These are phyloP conservation scores for Synergus umbraculus DNA, from an alignment of 2,888 invertebrate species.

Conservation along the genomic window DNA sequence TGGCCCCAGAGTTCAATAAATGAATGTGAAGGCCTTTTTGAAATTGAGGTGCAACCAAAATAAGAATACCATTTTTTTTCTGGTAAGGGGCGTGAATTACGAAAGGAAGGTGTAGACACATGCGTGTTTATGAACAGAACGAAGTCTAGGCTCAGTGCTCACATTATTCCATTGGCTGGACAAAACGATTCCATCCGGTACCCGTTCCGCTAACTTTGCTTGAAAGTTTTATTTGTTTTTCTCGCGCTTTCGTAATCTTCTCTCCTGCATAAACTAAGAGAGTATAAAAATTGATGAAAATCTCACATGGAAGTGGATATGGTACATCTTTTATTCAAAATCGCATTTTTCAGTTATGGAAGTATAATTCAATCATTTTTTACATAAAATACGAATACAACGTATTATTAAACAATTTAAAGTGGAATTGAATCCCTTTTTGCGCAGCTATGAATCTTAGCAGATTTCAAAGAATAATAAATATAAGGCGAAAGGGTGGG, in stretches of 20 bases:
- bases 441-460: not conserved
- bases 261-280: not conserved
- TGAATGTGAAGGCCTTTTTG: not conserved
- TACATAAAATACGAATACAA: too few species aligned
- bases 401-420: not conserved
- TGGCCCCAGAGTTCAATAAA: not conserved
- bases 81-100: not conserved
- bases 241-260: not conserved
- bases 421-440: not conserved
- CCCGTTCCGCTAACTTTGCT: conserved; percentile 43
- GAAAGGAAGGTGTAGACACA: conserved; percentile 12
- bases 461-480: conserved; percentile 8
- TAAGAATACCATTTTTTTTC: not conserved
- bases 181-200: conserved; percentile 58
- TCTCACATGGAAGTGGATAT: not conserved
- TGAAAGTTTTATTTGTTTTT: conserved; percentile 42
- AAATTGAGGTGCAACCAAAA: not conserved
- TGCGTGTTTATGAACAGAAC: conserved; percentile 29
- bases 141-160: conserved; percentile 18
- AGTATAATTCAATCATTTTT: too few species aligned
- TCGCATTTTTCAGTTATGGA: too few species aligned
- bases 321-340: too few species aligned
- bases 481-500: conserved; percentile 9
- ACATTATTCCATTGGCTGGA: conserved; percentile 54
- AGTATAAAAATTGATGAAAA: not conserved